phyloP scores from a whole-genome alignment of 2,888 invertebrate species.

The Schizaphis graminum region DNA sequence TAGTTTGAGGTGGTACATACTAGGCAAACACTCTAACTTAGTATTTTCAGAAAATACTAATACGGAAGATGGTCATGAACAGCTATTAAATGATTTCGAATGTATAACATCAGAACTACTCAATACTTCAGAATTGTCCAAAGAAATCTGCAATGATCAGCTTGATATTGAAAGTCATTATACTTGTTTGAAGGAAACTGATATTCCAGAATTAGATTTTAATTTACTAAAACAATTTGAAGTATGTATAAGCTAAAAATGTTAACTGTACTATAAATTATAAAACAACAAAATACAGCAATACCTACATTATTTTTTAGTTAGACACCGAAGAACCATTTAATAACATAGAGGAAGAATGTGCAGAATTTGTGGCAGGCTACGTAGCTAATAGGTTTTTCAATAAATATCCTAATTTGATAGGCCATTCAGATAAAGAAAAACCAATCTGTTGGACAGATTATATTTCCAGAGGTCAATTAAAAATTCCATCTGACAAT shows the following conservation, averaged over 20 bases:
- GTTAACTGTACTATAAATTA: neutral
- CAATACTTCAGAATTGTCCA: neutral
- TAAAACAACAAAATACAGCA: conserved; percentile 6
- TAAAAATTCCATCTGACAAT: conserved; percentile 1
- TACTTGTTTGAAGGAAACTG: conserved; percentile 16
- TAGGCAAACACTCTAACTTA: neutral
- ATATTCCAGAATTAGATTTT: conserved; percentile 3
- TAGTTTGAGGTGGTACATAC: conserved; percentile 2
- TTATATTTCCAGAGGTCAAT: conserved; percentile 15
- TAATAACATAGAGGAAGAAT: neutral
- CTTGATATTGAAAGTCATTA: neutral
- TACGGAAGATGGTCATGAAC: neutral
- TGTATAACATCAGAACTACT: conserved; percentile 4
- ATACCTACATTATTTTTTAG: neutral
- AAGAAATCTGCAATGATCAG: neutral
- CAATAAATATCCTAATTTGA: neutral
- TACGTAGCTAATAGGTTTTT: conserved; percentile 17
- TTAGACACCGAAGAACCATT: conserved; percentile 18
- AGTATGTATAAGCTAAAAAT: conserved; percentile 23
- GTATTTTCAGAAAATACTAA: conserved; percentile 12
- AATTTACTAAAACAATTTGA: conserved; percentile 5
- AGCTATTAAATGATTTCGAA: neutral
- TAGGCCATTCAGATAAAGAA: neutral
- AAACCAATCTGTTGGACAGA: conserved; percentile 11
- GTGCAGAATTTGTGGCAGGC: conserved; percentile 25